Conservation (phyloP, 2,888 invertebrate genomes). For the Neelides folsomi region DNA sequence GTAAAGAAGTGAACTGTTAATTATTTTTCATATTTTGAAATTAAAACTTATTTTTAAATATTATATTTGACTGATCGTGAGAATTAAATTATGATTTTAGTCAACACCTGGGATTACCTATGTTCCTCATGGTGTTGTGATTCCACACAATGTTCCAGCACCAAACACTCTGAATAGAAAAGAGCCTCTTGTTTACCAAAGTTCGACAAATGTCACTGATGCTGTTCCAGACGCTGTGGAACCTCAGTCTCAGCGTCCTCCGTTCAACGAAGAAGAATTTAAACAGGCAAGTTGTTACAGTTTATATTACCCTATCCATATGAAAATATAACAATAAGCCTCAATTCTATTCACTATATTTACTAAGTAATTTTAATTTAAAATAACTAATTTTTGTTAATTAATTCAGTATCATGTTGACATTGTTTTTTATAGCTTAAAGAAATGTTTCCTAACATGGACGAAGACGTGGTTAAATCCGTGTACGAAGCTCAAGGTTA, state of each 20-base stretch:
- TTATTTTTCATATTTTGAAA: too few species aligned
- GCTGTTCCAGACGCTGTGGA: constrained; percentile 16
- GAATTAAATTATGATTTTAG: too few species aligned
- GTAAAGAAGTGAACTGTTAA: too few species aligned
- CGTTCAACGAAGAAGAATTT: constrained; percentile 44
- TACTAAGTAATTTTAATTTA: constrained; percentile 2
- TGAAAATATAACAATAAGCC: background rate
- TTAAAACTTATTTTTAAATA: too few species aligned
- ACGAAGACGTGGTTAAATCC: constrained; percentile 80
- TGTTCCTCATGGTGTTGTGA: too few species aligned
- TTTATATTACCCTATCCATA: background rate
- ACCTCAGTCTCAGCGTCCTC: constrained; percentile 15
- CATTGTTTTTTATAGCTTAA: constrained; percentile 54
- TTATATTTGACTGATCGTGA: too few species aligned
- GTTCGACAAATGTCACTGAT: constrained; percentile 17
- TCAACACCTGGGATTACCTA: too few species aligned
- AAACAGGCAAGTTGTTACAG: constrained; percentile 44
- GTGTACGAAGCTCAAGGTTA: constrained; percentile 79
- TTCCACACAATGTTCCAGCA: too few species aligned
- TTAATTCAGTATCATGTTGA: too few species aligned
- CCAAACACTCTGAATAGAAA: background rate
- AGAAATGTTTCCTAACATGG: constrained; percentile 94
- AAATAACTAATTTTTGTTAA: too few species aligned
- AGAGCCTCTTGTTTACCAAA: constrained; percentile 17
- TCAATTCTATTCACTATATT: too few species aligned